Evolutionary conservation across 23 tunicate species (phyloP).

Genomic region (Diplosoma virens): DNA sequence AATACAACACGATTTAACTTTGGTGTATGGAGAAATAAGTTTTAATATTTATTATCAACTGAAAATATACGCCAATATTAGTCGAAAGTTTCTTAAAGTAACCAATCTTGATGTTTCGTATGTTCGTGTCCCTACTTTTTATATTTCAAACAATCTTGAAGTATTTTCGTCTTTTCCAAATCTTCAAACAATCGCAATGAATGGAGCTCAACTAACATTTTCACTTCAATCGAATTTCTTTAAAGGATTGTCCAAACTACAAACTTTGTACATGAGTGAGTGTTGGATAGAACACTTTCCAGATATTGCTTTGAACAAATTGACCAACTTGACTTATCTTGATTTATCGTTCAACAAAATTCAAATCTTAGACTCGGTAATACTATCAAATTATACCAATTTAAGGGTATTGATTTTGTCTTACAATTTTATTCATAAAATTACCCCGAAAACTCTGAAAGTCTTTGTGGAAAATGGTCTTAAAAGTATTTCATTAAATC

Average conservation of each 20-base stretch:
- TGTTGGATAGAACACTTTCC: slow-evolving; percentile 20
- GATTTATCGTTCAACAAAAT: slow-evolving; percentile 34
- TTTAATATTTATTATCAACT: neutral
- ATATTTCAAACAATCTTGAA: neutral
- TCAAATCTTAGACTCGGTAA: neutral
- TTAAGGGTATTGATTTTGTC: slow-evolving; percentile 8
- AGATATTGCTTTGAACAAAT: neutral
- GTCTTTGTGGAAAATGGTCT: neutral
- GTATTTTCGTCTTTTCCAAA: slow-evolving; percentile 17
- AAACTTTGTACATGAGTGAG: neutral
- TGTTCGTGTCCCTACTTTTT: neutral
- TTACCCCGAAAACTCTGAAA: neutral
- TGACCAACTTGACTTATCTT: neutral
- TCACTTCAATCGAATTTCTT: slow-evolving; percentile 12
- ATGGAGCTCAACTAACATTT: neutral
- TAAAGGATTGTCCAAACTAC: slow-evolving; percentile 1
- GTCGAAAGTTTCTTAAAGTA: neutral
- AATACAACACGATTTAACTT: neutral
- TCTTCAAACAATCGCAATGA: neutral
- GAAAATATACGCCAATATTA: neutral
- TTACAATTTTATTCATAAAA: slow-evolving; percentile 1
- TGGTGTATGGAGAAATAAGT: neutral
- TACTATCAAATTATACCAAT: neutral
- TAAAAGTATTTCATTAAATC: neutral
- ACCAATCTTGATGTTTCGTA: slow-evolving; percentile 8